Percentiles rank a stretch among this genome's conserved stretches.
Conservation (phyloP, 1,140 invertebrate species). For the Procambarus virginalis region DNA sequence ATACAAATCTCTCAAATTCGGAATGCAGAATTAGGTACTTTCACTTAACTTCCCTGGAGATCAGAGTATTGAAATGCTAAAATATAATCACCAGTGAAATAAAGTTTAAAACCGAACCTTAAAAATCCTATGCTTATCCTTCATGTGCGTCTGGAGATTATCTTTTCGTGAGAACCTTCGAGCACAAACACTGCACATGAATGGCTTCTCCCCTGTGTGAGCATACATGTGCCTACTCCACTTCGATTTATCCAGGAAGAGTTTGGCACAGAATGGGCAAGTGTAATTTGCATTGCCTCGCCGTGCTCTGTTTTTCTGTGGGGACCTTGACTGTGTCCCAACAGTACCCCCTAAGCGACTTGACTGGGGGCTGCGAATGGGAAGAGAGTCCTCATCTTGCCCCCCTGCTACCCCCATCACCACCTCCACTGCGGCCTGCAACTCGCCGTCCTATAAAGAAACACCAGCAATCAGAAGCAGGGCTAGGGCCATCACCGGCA, state of each 20-base stretch:
- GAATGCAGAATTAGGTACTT: slow-evolving; percentile 11
- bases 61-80: not conserved
- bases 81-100: not conserved
- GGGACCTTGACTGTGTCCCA: slow-evolving; percentile 6
- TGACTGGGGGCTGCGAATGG: slow-evolving; percentile 42
- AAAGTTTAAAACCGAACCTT: slow-evolving; percentile 27
- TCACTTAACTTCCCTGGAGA: not conserved
- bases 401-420: slow-evolving; percentile 55
- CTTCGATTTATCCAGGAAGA: slow-evolving; percentile 65
- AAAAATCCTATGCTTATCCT: slow-evolving; percentile 60
- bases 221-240: slow-evolving; percentile 60
- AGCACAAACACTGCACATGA: slow-evolving; percentile 38
- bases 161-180: slow-evolving; percentile 56
- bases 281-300: slow-evolving; percentile 52
- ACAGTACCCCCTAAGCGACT: slow-evolving; percentile 20
- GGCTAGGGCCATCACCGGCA: not conserved
- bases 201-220: slow-evolving; percentile 64
- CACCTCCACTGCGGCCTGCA: slow-evolving; percentile 63
- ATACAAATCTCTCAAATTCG: not conserved
- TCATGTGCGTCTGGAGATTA: slow-evolving; percentile 60
- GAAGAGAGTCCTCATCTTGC: slow-evolving; percentile 59
- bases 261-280: slow-evolving; percentile 52
- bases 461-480: slow-evolving; percentile 63
- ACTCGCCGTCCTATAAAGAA: slow-evolving; percentile 64
- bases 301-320: slow-evolving; percentile 44